A percentile compares a stretch with the other conserved stretches of the same genome.
phyloP scores from a whole-genome alignment of 2,888 invertebrate species.

The Periphyllus acericola region DNA sequence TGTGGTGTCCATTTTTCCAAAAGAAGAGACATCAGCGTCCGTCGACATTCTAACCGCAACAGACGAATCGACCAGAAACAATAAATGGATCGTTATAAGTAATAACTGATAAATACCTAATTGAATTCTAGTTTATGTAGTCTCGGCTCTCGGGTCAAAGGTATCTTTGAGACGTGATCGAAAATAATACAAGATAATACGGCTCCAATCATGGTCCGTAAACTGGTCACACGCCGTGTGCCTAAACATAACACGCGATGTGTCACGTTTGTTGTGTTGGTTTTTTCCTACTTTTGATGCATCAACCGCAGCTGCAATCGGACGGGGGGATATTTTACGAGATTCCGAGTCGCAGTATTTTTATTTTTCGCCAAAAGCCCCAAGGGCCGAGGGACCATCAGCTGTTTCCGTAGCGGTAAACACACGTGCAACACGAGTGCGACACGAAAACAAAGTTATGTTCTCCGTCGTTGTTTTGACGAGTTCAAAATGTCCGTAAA shows the following conservation, averaged over 20 bases:
- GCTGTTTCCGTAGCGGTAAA: too few relatives aligned
- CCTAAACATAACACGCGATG: background rate
- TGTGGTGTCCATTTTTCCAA: background rate
- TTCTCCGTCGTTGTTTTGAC: too few relatives aligned
- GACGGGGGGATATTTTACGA: too few relatives aligned
- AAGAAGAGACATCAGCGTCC: background rate
- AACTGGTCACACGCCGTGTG: background rate
- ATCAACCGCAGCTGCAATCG: background rate
- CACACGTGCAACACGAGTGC: too few relatives aligned
- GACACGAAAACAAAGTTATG: too few relatives aligned
- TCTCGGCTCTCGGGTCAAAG: background rate
- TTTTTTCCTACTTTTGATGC: background rate
- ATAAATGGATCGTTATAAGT: background rate
- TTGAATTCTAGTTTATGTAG: background rate
- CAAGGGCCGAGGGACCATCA: too few relatives aligned
- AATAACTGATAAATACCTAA: background rate
- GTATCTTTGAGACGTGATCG: background rate
- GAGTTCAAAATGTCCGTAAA: too few relatives aligned
- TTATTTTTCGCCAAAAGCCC: too few relatives aligned
- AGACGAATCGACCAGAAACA: background rate
- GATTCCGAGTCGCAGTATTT: too few relatives aligned
- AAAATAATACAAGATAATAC: conserved; percentile 26
- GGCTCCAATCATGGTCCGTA: background rate
- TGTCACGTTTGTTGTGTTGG: background rate
- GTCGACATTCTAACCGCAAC: background rate